These are phyloP conservation scores for Solenodon paradoxus DNA, from an alignment of 2,113 vertebrate genomes.

Conservation along the genomic window DNA sequence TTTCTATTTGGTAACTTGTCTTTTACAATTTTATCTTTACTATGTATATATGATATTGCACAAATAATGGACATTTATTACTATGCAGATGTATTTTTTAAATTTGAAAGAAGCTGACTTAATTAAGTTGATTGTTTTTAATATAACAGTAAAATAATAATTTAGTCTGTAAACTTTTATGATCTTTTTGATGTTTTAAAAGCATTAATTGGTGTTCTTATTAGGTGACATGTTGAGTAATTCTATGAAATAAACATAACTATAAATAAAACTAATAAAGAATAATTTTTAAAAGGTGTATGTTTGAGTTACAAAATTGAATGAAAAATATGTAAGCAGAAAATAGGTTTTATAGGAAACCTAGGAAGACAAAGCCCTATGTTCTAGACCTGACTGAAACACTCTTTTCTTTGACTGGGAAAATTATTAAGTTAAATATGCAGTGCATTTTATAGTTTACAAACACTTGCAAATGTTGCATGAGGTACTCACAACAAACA, in stretches of 20 bases:
- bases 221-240: background rate
- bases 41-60: background rate
- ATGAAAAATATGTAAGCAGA: too few species aligned
- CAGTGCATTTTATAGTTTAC: background rate
- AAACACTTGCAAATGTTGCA: background rate
- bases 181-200: background rate
- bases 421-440: background rate
- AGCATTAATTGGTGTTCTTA: background rate
- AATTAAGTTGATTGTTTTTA: background rate
- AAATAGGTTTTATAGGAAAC: background rate
- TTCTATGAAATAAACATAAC: background rate
- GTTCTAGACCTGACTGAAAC: background rate
- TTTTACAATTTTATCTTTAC: background rate
- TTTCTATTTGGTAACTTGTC: slow-evolving; percentile 24
- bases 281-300: background rate
- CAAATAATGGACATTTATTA: background rate
- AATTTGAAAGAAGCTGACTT: background rate
- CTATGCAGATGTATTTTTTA: background rate
- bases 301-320: too few species aligned
- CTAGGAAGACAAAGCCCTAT: background rate
- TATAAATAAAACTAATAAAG: background rate
- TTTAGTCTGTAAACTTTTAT: too few species aligned
- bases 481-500: background rate
- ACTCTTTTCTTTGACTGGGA: background rate
- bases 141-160: background rate